phyloP scores from a whole-genome alignment of 1,140 invertebrate genomes.

The Archivesica marissinica region DNA sequence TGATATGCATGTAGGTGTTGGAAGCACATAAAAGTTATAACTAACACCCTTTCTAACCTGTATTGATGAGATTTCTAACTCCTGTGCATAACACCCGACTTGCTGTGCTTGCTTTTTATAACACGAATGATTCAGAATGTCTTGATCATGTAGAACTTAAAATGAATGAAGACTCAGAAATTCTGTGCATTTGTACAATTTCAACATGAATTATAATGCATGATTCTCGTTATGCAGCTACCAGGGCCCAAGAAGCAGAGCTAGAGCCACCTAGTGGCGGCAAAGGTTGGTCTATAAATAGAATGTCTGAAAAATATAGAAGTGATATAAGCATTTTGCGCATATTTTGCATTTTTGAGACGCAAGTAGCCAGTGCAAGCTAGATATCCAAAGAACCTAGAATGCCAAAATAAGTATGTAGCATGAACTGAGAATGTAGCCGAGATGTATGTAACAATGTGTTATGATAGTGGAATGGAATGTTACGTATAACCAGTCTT shows the following conservation, averaged over 20 bases:
- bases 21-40: too few relatives aligned
- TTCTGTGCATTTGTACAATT: constrained; percentile 26
- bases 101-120: constrained; percentile 10
- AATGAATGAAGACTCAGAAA: background rate
- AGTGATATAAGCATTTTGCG: background rate
- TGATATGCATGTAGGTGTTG: too few relatives aligned
- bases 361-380: constrained; percentile 30
- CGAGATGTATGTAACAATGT: too few relatives aligned
- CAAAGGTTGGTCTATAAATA: constrained; percentile 63
- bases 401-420: constrained; percentile 2
- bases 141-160: background rate
- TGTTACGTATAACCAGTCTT: too few relatives aligned
- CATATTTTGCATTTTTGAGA: constrained; percentile 38
- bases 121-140: background rate
- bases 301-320: constrained; percentile 48
- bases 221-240: constrained; percentile 60
- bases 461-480: too few relatives aligned
- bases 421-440: constrained; percentile 1
- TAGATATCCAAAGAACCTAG: background rate
- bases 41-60: too few relatives aligned
- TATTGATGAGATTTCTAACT: too few relatives aligned
- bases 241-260: constrained; percentile 35
- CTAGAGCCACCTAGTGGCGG: constrained; percentile 29
- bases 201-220: constrained; percentile 37
- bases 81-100: too few relatives aligned